Base-by-base conservation (phyloP, 2,113 vertebrate genomes). In the Oryzias curvinotus region DNA sequence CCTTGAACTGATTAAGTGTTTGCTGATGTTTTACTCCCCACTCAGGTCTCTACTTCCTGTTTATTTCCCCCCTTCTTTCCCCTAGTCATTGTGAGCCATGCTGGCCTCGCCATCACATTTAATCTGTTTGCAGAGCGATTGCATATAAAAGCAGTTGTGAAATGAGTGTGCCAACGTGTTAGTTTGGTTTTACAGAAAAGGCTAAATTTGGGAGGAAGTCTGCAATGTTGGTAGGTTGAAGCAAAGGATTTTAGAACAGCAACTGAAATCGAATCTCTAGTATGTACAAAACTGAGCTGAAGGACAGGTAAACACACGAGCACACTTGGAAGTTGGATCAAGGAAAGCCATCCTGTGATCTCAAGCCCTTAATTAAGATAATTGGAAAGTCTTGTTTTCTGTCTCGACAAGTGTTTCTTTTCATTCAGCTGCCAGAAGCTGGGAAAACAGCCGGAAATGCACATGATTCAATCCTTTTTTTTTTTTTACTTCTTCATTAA, bases 311-410 rank as follows among this genome's bases (percentile, higher is more conserved):
- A 36, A 36, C 10, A 36, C 36, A 36, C 28, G 28, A 30, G 28
- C 28, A 30, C 36, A 36, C 36, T 36, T 36, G 36, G 36, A 36
- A 36, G 36, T 36, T 3, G 10, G 36, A 36, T 36, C 10, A 12
- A 36, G 36, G 36, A 36, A 36, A 62, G 50, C 17, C 43, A 5
- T 52, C 54, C 17, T 26, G 44, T 81, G 65, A 82, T 52, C 65
- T 77, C 63, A 65, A 58, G 21, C 36, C 3, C 7, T n/a, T 41
- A 21, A 62, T 52, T 25, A 52, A n/a, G 15, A 3, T 14, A 44
- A 50, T 26, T 49, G 59, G 67, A 63, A 66, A 77, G 50, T 49
- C 60, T 43, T 17, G n/a, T 41, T 63, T 26, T 74, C 60, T 76
- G 74, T 49, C 81, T 69, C 57, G 30, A 64, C 73, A 56, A 63